Evolutionary conservation across 2,797 vertebrate species (phyloP).

Genomic region (Syngnathus rostellatus): DNA sequence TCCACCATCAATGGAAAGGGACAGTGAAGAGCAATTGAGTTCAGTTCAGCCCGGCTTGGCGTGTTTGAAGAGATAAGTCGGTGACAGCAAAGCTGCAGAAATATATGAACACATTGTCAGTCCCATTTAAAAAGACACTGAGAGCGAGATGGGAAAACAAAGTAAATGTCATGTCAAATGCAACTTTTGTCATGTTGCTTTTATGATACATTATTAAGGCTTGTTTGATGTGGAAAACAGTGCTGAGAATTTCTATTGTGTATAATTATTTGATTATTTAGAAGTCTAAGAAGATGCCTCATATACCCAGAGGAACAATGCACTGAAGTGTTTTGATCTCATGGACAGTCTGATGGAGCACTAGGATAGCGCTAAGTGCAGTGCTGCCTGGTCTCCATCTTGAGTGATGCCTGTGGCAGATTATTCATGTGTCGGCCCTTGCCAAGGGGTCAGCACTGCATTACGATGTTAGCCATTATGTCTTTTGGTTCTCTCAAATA

Average conservation of each 20-base stretch:
- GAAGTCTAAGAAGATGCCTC: conserved; percentile 7
- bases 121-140: conserved; percentile 20
- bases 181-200: conserved; percentile 25
- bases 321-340: conserved; percentile 14
- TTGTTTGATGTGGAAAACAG: conserved; percentile 13
- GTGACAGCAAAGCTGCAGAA: conserved; percentile 17
- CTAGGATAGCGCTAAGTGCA: conserved; percentile 38
- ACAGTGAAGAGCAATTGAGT: conserved; percentile 15
- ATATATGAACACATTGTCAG: conserved; percentile 40
- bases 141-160: conserved; percentile 21
- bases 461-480: conserved; percentile 8
- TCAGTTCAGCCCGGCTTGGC: conserved; percentile 9
- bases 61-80: conserved; percentile 27
- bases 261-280: conserved; percentile 17
- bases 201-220: conserved; percentile 9
- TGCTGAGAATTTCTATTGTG: conserved; percentile 10
- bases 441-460: conserved; percentile 53
- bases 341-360: conserved; percentile 20
- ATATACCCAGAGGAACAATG: conserved; percentile 9
- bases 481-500: conserved; percentile 8
- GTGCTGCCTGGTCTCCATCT: conserved; percentile 44
- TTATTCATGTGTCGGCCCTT: conserved; percentile 57
- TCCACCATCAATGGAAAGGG: conserved; percentile 27
- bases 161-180: conserved; percentile 15
- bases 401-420: conserved; percentile 56